Percentiles rank a stretch among this genome's conserved stretches.
Conservation (phyloP, 2,113 vertebrate species). For the Xerus inauris region DNA sequence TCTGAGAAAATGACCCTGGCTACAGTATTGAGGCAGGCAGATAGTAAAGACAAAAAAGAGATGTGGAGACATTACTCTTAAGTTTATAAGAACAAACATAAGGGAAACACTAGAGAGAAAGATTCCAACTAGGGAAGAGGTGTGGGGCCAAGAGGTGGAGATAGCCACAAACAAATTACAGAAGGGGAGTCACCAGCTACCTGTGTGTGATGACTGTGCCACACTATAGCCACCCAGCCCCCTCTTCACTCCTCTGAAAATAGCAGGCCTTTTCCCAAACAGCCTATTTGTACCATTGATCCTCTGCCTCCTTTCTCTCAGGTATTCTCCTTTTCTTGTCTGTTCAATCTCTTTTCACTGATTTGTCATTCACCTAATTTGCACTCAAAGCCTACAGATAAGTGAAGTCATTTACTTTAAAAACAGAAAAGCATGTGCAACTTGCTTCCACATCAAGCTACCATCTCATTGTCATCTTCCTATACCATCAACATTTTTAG, state of each 20-base stretch:
- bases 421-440: background rate
- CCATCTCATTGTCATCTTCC: background rate
- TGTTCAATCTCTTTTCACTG: background rate
- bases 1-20: background rate
- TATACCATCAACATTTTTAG: background rate
- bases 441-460: background rate
- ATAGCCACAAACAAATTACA: no score
- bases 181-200: background rate
- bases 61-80: background rate
- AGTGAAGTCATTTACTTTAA: background rate
- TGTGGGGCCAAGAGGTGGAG: background rate
- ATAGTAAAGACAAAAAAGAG: background rate
- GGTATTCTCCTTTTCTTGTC: background rate
- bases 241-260: background rate
- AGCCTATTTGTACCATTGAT: background rate
- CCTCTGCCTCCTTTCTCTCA: background rate
- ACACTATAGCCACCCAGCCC: background rate
- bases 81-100: no score
- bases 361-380: background rate
- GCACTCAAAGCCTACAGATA: background rate
- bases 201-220: background rate
- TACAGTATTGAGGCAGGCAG: background rate
- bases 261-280: background rate
- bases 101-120: background rate
- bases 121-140: background rate